Percentiles rank a stretch among this genome's conserved stretches.
These are phyloP conservation scores for Calonectris borealis DNA, from an alignment of 2,113 vertebrate genomes.

Conservation along the genomic window DNA sequence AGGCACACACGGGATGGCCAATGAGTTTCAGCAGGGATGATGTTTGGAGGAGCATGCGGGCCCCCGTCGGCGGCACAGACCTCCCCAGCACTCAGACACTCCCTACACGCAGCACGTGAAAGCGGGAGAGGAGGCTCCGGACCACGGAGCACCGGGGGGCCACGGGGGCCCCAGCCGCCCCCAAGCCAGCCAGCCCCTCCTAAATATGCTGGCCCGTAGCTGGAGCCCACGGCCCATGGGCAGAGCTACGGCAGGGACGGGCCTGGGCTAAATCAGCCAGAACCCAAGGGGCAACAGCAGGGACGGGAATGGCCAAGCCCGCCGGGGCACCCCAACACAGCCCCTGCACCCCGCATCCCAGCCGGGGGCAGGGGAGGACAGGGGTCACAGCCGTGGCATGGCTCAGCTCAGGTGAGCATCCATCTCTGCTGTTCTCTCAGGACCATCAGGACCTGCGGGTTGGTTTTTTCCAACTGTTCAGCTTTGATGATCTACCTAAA, in stretches of 20 bases:
- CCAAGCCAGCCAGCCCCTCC: neutral
- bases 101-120: fast-evolving
- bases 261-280: neutral
- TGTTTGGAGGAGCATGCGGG: neutral
- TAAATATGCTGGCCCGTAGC: neutral
- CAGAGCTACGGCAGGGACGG: fast-evolving
- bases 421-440: neutral
- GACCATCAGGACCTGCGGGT: neutral
- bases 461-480: neutral
- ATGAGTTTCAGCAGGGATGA: fast-evolving
- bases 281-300: neutral
- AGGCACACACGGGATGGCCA: neutral
- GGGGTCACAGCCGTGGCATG: fast-evolving
- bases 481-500: neutral
- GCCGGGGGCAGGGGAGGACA: too few species aligned
- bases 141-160: fast-evolving
- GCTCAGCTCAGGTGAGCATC: neutral
- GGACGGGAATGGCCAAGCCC: fast-evolving
- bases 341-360: fast-evolving
- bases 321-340: neutral
- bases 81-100: fast-evolving
- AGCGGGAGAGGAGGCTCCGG: neutral
- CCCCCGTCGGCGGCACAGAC: fast-evolving
- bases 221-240: fast-evolving
- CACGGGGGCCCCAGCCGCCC: fast-evolving